Percentiles rank a stretch among this genome's conserved stretches.
Conservation (phyloP, 2,888 invertebrate species). For the Prosapia bicincta region DNA sequence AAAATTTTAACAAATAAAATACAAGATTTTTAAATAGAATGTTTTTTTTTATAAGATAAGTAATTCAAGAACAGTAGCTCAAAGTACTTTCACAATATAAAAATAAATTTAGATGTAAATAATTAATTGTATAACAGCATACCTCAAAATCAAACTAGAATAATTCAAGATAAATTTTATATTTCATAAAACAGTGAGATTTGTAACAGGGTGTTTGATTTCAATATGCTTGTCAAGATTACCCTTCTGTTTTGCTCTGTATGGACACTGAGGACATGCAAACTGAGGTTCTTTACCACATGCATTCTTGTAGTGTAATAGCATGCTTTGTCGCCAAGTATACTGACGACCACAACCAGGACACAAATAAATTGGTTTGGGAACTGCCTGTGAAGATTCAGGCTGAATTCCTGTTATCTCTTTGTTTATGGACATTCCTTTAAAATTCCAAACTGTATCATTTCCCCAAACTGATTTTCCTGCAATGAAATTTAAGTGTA, state of each 20-base stretch:
- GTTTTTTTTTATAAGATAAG: no score
- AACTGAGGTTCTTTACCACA: constrained; percentile 36
- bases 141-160: no score
- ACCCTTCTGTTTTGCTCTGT: constrained; percentile 25
- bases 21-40: no score
- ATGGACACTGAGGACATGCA: constrained; percentile 31
- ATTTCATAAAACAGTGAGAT: constrained; percentile 12
- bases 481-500: not conserved
- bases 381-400: not conserved
- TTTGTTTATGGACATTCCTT: not conserved
- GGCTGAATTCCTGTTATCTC: not conserved
- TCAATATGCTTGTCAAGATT: constrained; percentile 23
- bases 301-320: constrained; percentile 34
- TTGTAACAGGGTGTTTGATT: constrained; percentile 26
- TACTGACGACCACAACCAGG: constrained; percentile 21
- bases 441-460: not conserved
- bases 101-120: no score
- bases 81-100: no score
- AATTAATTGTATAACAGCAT: no score
- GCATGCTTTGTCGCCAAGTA: constrained; percentile 24
- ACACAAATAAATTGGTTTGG: constrained; percentile 9
- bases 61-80: no score
- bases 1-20: no score
- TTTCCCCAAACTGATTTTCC: not conserved
- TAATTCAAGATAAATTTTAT: no score